phyloP scores from a whole-genome alignment of 2,797 vertebrate species.

The Scolopax rusticola region DNA sequence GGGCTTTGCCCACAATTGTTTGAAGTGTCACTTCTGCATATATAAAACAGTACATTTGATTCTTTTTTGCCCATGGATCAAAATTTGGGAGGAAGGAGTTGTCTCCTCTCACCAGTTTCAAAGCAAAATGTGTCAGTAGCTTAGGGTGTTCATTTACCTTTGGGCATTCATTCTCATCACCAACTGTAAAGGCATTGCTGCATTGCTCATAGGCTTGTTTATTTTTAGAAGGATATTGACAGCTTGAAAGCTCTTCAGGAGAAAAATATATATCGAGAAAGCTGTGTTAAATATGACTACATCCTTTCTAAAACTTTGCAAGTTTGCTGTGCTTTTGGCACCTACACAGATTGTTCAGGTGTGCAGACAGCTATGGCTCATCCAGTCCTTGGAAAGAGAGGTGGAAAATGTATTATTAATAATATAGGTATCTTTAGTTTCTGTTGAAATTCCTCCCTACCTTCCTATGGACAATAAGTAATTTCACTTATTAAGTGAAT shows the following conservation, averaged over 20 bases:
- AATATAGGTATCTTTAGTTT: not conserved
- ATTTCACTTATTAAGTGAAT: not conserved
- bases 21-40: not conserved
- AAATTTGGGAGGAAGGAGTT: not conserved
- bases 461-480: not conserved
- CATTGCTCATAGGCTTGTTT: not conserved
- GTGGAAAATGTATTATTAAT: not conserved
- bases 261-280: not conserved
- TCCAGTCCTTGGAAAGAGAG: not conserved
- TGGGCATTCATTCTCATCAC: not conserved
- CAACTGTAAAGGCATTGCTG: slow-evolving; percentile 22
- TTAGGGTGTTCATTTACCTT: not conserved
- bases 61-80: not conserved
- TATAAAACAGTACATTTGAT: not conserved
- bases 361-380: not conserved
- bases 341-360: not conserved
- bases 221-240: slow-evolving; percentile 49
- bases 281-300: not conserved
- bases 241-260: not conserved
- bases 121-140: not conserved
- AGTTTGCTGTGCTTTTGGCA: not conserved
- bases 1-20: not conserved
- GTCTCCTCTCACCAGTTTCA: not conserved
- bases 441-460: not conserved
- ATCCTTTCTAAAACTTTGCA: not conserved